Percentiles rank a stretch among this genome's conserved stretches.
These are phyloP conservation scores for Abrostola tripartita DNA, from an alignment of 2,888 invertebrate species.

Conservation along the genomic window DNA sequence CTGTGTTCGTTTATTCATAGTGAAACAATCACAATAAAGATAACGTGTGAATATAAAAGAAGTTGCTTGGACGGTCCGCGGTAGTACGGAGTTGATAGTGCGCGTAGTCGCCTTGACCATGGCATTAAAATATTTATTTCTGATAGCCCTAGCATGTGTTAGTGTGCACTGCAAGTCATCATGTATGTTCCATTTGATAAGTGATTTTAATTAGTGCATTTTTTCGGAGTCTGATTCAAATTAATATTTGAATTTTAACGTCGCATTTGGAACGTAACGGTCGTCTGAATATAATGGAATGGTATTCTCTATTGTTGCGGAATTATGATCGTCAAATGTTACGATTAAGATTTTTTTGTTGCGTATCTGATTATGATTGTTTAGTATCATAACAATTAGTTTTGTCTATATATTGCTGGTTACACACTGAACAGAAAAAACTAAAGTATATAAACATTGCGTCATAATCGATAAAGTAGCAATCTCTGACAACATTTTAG, in stretches of 20 bases:
- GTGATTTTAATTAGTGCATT: conserved; percentile 10
- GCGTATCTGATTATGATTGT: neutral
- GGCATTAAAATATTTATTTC: conserved; percentile 76
- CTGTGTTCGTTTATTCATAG: conserved; percentile 37
- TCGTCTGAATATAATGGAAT: neutral
- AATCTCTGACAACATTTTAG: conserved; percentile 16
- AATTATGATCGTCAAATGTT: conserved; percentile 9
- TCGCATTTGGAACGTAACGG: neutral
- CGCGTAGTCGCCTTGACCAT: conserved; percentile 79
- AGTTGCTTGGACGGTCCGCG: conserved; percentile 61
- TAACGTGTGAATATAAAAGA: conserved; percentile 77
- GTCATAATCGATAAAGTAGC: conserved; percentile 3
- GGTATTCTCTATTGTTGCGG: neutral
- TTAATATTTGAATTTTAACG: conserved; percentile 4
- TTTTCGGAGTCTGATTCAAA: conserved; percentile 16
- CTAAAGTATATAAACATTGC: neutral
- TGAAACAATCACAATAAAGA: conserved; percentile 60
- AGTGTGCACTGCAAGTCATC: conserved; percentile 75
- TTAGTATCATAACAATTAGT: neutral
- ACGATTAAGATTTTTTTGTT: conserved; percentile 11
- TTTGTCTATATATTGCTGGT: neutral
- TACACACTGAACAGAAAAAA: neutral
- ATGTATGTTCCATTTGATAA: conserved; percentile 71
- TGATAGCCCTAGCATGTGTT: conserved; percentile 72
- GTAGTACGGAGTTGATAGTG: conserved; percentile 72